Evolutionary conservation across 2,113 vertebrate species (phyloP), one percentile per base, ranked within the genome.

Genomic region (Bubo bubo): DNA sequence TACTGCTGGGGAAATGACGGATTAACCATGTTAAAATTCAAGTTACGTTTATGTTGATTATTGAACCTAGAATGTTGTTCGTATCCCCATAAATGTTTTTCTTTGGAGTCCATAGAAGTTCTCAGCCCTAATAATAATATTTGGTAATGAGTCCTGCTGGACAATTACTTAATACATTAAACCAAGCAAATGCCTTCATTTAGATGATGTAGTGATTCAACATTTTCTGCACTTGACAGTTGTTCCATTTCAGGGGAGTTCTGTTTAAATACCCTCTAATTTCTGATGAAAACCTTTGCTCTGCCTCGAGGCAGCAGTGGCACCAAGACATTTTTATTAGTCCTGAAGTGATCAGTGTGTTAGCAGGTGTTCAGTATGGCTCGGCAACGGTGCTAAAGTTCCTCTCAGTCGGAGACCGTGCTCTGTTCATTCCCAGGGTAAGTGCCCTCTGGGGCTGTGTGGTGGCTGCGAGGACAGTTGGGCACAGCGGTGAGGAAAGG

Each of bases 271-370:
- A 10, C 24, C 49, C 15, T 50, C 53, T 32, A 3, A 37, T 88
- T 79, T 55, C 52, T 45, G 66, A 6, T 50, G 27, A 8, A 59
- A 90, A 37, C 12, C 79, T 41, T 30, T 55, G n/a, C 39, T 70
- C n/a, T 34, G 73, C 77, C 80, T 30, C 4, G 5, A 43, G 84
- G 76, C 27, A 0, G 32, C 41, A 2, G 30, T 21, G 21, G 5
- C 21, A 21, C 16, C 0, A 6, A 4, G 39, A 14, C 1, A 3
- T n/a, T 35, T 62, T 45, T 21, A 27, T 34, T 0, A 4, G 16
- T 14, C 43, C 22, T 8, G 35, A 10, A 45, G n/a, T 0, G 12
- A 4, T 6, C 13, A 0, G 23, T 5, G 43, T 12, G 16, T 12
- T 34, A 0, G 5, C 26, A 14, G 60, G 45, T 72, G 56, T 5